Conservation (phyloP, 2,113 vertebrate species). For the Atherinomorus stipes region DNA sequence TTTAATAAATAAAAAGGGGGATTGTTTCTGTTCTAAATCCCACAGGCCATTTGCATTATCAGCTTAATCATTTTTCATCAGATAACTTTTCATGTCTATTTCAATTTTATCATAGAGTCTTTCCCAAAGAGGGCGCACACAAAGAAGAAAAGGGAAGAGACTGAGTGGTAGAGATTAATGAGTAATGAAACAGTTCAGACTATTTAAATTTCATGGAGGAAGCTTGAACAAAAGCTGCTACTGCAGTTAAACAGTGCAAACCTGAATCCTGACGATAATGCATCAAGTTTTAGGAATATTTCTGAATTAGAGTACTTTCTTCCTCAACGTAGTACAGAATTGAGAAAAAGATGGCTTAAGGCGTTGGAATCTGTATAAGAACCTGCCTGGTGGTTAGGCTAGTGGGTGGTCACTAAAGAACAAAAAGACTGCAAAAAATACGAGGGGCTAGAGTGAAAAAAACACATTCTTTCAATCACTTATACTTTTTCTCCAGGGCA, state of each 20-base stretch:
- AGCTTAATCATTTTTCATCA: conserved; percentile 2
- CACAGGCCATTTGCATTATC: neutral
- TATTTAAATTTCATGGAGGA: neutral
- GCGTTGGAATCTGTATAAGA: conserved; percentile 30
- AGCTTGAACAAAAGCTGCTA: conserved; percentile 8
- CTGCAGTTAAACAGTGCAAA: conserved; percentile 17
- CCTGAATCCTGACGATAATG: neutral
- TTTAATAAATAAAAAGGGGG: neutral
- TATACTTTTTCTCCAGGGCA: conserved; percentile 41
- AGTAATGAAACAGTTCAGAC: conserved; percentile 1
- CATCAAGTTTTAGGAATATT: conserved; percentile 9
- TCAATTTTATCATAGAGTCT: neutral
- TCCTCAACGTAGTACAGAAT: neutral
- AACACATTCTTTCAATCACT: conserved; percentile 58
- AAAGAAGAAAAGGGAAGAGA: neutral
- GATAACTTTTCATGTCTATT: neutral
- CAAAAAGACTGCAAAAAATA: conserved; percentile 38
- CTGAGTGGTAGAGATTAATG: neutral
- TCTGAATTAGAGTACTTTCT: conserved; percentile 12
- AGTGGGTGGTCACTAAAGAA: conserved; percentile 32
- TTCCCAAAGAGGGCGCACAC: neutral
- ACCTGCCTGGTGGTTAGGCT: conserved; percentile 23
- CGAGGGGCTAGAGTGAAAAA: conserved; percentile 28
- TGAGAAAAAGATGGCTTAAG: conserved; percentile 1
- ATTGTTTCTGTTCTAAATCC: conserved; percentile 14